Conservation (phyloP, 2,797 vertebrate species). For the Enteromius viviparus region DNA sequence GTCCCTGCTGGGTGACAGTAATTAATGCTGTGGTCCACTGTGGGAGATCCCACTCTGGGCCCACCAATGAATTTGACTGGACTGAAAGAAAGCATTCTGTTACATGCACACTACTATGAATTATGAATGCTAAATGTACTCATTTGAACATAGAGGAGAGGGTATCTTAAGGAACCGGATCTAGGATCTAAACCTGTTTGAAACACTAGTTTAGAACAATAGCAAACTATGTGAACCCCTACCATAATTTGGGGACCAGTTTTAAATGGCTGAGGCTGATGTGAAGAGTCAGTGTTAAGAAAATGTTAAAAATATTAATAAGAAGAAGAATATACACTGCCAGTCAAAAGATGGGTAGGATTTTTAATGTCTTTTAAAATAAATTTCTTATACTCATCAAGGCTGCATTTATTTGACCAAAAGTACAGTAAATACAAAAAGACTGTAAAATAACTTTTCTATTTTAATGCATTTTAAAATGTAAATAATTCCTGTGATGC, state of each 20-base stretch:
- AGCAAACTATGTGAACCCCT: not conserved
- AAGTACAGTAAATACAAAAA: no score
- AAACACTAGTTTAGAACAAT: not conserved
- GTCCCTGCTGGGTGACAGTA: constrained; percentile 42
- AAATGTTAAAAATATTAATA: not conserved
- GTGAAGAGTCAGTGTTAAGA: not conserved
- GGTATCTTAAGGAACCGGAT: not conserved
- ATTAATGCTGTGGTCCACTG: constrained; percentile 41
- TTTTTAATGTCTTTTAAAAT: not conserved
- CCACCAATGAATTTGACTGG: not conserved
- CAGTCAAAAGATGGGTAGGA: not conserved
- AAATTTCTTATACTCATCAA: not conserved
- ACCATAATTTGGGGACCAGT: not conserved
- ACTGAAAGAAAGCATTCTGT: not conserved
- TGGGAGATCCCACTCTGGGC: constrained; percentile 5
- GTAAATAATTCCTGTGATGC: no score
- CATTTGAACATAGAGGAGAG: not conserved
- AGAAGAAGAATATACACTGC: not conserved
- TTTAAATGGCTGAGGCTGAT: not conserved
- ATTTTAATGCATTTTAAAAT: no score
- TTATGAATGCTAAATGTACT: not conserved
- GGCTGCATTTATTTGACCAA: not conserved
- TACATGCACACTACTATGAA: not conserved
- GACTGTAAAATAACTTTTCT: no score
- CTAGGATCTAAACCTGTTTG: not conserved